phyloP scores from a whole-genome alignment of 2,797 vertebrate genomes.

The Catamblyrhynchus diadema region DNA sequence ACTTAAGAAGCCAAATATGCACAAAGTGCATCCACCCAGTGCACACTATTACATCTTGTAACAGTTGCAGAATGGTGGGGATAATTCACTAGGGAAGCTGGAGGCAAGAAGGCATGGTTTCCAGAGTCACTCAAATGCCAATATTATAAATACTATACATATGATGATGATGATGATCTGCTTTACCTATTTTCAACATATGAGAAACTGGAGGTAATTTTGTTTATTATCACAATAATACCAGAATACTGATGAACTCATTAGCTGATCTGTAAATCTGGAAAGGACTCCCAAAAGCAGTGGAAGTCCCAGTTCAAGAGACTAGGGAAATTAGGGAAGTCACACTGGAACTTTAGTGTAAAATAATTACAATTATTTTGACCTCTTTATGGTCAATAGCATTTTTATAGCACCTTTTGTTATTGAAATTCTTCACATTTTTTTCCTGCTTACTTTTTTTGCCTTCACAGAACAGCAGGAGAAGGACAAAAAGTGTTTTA shows the following conservation, averaged over 20 bases:
- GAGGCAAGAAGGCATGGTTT: not conserved
- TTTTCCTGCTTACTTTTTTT: slow-evolving; percentile 25
- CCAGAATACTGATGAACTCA: slow-evolving; percentile 10
- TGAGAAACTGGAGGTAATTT: not conserved
- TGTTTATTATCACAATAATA: not conserved
- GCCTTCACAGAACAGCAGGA: not conserved
- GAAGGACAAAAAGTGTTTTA: not conserved
- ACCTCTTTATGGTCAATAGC: slow-evolving; percentile 2
- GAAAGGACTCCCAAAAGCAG: slow-evolving; percentile 22
- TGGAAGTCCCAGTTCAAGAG: not conserved
- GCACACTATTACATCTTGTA: not conserved
- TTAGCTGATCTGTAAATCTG: slow-evolving; percentile 38
- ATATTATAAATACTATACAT: not conserved
- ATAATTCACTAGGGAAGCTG: not conserved
- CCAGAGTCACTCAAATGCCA: not conserved
- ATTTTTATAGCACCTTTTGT: slow-evolving; percentile 55
- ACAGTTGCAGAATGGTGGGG: not conserved
- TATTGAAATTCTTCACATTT: slow-evolving; percentile 64
- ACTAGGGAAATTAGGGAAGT: slow-evolving; percentile 20
- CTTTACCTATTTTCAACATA: not conserved
- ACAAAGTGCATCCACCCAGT: not conserved
- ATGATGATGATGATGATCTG: not conserved
- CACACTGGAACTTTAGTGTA: not conserved
- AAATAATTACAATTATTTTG: not conserved
- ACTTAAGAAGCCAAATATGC: not conserved